Evolutionary conservation across 2,113 vertebrate species (phyloP).

Genomic region (Casuarius casuarius): DNA sequence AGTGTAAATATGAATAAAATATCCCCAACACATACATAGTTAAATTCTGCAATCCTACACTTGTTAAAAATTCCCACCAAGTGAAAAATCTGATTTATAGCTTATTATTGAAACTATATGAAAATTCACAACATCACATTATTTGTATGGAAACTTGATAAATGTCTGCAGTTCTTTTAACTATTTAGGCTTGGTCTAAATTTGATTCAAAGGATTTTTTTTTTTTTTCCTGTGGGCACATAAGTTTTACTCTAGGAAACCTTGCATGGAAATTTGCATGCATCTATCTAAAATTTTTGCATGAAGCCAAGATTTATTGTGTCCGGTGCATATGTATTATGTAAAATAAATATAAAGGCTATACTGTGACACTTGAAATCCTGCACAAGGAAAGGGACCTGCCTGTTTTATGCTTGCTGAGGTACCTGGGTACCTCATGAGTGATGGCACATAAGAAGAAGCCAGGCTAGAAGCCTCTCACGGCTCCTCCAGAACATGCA

Average conservation of each 20-base stretch:
- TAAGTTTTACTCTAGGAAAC: neutral
- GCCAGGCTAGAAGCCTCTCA: neutral
- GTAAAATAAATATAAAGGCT: neutral
- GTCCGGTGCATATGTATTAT: too few relatives aligned
- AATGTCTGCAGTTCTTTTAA: neutral
- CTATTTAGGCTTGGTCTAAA: neutral
- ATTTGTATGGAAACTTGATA: neutral
- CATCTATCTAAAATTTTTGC: neutral
- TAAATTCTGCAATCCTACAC: neutral
- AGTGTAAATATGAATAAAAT: neutral
- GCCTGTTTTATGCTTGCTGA: too few relatives aligned
- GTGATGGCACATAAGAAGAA: neutral
- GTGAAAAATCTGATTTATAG: neutral
- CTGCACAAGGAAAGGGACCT: neutral
- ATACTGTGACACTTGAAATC: too few relatives aligned
- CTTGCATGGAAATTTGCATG: neutral
- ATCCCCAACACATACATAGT: neutral
- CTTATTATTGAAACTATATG: neutral
- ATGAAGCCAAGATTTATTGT: neutral
- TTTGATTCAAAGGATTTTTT: neutral
- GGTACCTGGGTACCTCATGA: neutral
- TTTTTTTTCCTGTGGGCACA: neutral
- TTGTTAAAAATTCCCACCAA: neutral
- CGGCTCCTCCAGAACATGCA: neutral
- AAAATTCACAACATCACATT: neutral